These are phyloP conservation scores for Caenorhabditis sinica DNA, from an alignment of 2,888 invertebrate genomes.

Conservation along the genomic window DNA sequence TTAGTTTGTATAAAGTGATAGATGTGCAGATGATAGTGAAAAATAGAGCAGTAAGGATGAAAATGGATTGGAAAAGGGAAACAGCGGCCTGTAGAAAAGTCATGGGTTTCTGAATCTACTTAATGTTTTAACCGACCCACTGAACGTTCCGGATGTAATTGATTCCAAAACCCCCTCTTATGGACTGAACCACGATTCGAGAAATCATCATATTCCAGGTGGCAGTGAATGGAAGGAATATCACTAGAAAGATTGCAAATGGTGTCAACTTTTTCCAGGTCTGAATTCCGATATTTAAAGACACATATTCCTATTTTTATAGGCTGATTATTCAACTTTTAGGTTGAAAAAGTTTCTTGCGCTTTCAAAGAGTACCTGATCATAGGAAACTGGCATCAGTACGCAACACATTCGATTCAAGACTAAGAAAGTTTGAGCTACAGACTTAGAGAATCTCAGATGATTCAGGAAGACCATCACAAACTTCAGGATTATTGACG, in stretches of 20 bases:
- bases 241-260: background rate
- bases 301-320: background rate
- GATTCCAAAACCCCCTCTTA: conserved; percentile 18
- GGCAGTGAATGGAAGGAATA: conserved; percentile 12
- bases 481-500: conserved; percentile 13
- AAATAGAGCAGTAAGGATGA: conserved; percentile 14
- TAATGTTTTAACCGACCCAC: conserved; percentile 12
- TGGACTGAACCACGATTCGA: background rate
- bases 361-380: background rate
- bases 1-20: conserved; percentile 36
- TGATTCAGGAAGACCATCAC: background rate
- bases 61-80: conserved; percentile 38
- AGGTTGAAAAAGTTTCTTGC: background rate
- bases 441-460: conserved; percentile 23
- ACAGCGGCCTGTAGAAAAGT: conserved; percentile 32
- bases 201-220: conserved; percentile 45
- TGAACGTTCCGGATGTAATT: conserved; percentile 17
- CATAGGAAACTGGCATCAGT: conserved; percentile 10
- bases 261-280: conserved; percentile 23
- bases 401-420: conserved; percentile 55
- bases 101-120: background rate
- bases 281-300: background rate
- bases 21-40: conserved; percentile 43
- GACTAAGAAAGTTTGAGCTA: conserved; percentile 52
- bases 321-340: background rate